Conservation (phyloP, 2,888 invertebrate genomes). For the Melanostoma mellinum region DNA sequence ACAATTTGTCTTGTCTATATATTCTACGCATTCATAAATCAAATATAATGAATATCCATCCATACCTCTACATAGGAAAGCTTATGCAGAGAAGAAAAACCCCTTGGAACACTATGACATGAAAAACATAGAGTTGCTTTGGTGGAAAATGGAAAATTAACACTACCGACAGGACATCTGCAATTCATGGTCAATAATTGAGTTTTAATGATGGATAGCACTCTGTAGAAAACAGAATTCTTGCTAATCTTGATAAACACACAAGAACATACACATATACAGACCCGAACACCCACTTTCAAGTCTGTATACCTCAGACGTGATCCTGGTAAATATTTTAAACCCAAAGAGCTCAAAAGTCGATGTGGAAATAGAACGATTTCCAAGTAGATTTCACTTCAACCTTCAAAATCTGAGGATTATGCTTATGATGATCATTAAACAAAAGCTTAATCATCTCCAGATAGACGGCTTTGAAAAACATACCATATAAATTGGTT, state of each 20-base stretch:
- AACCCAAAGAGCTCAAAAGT: neutral
- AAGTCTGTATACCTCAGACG: constrained; percentile 21
- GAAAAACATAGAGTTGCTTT: constrained; percentile 19
- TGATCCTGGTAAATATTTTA: constrained; percentile 7
- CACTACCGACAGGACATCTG: constrained; percentile 53
- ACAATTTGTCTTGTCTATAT: constrained; percentile 72
- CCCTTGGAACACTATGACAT: constrained; percentile 34
- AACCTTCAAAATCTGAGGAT: constrained; percentile 25
- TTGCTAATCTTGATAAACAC: too few relatives aligned
- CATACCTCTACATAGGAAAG: constrained; percentile 13
- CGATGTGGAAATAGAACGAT: neutral
- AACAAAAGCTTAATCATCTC: constrained; percentile 41
- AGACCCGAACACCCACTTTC: neutral
- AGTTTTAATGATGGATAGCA: constrained; percentile 49
- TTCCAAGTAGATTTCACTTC: constrained; percentile 21
- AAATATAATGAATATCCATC: constrained; percentile 67
- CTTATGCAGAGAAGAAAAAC: constrained; percentile 19
- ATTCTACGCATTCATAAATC: constrained; percentile 69
- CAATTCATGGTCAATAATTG: constrained; percentile 69
- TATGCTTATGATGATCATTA: constrained; percentile 24
- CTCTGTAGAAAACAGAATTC: too few relatives aligned
- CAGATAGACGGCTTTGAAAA: neutral
- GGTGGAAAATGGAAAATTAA: constrained; percentile 27
- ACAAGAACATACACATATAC: neutral
- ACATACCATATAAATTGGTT: constrained; percentile 28